Evolutionary conservation across 2,113 vertebrate genomes (phyloP).

Genomic region (Ameiurus melas): DNA sequence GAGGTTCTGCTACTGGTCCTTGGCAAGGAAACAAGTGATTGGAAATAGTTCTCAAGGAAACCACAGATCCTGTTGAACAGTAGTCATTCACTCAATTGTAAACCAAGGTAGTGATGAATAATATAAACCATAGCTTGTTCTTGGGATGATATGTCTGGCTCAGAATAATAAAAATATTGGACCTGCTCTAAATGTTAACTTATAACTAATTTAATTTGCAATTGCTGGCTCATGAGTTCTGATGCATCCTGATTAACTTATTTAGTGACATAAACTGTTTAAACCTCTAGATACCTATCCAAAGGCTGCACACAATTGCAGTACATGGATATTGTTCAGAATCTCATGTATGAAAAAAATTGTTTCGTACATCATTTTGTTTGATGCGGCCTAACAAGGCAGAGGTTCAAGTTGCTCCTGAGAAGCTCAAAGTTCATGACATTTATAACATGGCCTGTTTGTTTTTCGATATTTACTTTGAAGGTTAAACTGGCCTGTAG

Average conservation of each 20-base stretch:
- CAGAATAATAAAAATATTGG: neutral
- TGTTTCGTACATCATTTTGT: conserved; percentile 51
- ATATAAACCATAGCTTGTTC: neutral
- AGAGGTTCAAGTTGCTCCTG: conserved; percentile 59
- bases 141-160: neutral
- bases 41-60: neutral
- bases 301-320: neutral
- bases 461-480: conserved; percentile 72
- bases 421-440: conserved; percentile 76
- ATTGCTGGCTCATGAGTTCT: neutral
- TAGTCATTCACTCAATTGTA: neutral
- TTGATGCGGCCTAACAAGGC: conserved; percentile 61
- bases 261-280: neutral
- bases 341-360: conserved; percentile 10
- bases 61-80: neutral
- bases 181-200: neutral
- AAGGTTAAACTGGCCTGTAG: conserved; percentile 71
- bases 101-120: neutral
- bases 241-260: neutral
- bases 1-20: neutral
- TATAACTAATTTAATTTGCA: neutral
- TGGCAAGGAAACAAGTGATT: neutral
- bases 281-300: neutral
- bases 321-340: neutral
- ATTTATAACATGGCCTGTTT: conserved; percentile 68